Conservation (phyloP, 2,797 vertebrate genomes). For the Molothrus ater region DNA sequence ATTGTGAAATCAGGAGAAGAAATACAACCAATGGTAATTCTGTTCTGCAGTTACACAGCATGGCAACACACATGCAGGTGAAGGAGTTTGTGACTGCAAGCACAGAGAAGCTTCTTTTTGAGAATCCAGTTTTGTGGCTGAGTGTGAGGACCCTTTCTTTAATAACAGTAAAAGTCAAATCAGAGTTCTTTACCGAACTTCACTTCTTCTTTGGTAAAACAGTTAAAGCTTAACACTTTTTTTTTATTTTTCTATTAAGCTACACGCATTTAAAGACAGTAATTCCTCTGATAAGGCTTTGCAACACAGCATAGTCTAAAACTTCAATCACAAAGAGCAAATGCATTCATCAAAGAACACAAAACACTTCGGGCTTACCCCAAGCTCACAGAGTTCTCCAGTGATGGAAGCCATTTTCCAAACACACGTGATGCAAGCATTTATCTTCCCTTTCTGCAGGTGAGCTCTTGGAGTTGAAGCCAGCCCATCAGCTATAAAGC, state of each 20-base stretch:
- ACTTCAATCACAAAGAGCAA: neutral
- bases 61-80: accelerated
- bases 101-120: neutral
- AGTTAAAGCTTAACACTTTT: neutral
- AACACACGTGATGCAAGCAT: accelerated
- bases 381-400: neutral
- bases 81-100: neutral
- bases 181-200: neutral
- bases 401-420: accelerated
- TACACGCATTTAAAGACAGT: accelerated
- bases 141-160: neutral
- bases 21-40: neutral
- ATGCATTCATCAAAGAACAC: accelerated
- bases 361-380: neutral
- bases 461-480: neutral
- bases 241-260: neutral
- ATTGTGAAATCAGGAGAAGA: neutral
- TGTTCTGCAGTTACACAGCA: neutral
- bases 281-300: neutral
- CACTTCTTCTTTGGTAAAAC: neutral
- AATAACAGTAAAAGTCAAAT: neutral
- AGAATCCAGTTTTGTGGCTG: neutral
- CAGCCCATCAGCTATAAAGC: neutral
- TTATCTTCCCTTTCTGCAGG: accelerated
- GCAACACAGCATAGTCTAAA: neutral